phyloP scores from a whole-genome alignment of 2,797 vertebrate species.

The Rhadinocentrus ornatus region DNA sequence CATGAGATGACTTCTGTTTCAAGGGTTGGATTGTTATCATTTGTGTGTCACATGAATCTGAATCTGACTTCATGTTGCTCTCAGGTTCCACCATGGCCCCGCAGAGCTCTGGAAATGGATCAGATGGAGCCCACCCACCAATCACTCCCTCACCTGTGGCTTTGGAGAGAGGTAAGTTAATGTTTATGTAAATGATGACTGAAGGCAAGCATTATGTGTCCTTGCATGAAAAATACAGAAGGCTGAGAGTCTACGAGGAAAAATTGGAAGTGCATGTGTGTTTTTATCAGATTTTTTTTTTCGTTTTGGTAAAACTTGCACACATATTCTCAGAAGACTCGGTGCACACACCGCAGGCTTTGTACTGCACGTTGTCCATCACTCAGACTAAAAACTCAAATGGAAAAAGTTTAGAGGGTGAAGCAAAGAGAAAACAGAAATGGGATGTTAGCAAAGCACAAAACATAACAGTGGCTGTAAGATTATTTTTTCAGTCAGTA shows the following conservation, averaged over 20 bases:
- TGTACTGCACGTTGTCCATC: not conserved
- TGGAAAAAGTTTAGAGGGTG: constrained; percentile 6
- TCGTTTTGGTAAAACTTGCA: not conserved
- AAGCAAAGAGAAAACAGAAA: constrained; percentile 10
- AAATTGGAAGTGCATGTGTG: not conserved
- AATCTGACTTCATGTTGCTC: constrained; percentile 30
- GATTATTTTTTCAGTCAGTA: not conserved
- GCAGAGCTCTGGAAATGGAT: constrained; percentile 89
- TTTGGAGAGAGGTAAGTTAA: constrained; percentile 91
- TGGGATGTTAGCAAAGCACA: constrained; percentile 5
- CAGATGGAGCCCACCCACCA: constrained; percentile 89
- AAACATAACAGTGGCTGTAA: constrained; percentile 2
- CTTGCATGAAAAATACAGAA: not conserved
- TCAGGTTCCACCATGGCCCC: constrained; percentile 90
- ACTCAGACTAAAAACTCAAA: not conserved
- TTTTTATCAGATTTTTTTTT: constrained; percentile 7
- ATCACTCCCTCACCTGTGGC: constrained; percentile 93
- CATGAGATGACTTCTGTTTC: constrained; percentile 37
- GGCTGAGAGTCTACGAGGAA: not conserved
- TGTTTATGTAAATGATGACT: constrained; percentile 8
- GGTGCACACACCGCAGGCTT: not conserved
- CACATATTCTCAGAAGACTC: constrained; percentile 9
- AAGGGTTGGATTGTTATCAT: not conserved
- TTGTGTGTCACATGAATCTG: not conserved
- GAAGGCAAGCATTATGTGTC: not conserved